Evolutionary conservation across 2,113 vertebrate species (phyloP), one percentile per base, ranked within the genome.

Genomic region (Burhinus bistriatus): DNA sequence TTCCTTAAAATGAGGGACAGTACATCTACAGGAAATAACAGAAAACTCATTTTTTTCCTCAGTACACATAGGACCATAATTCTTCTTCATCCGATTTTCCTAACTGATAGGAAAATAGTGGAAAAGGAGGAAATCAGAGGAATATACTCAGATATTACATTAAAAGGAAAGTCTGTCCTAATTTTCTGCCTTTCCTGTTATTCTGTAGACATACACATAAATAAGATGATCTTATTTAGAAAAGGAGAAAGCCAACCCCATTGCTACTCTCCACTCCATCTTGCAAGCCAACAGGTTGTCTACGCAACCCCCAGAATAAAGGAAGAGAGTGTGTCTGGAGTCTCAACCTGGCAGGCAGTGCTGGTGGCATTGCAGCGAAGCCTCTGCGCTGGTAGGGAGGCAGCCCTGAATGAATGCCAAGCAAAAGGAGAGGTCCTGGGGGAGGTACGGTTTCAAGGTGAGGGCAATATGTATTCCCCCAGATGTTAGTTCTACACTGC

Each of bases 261-360:
- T 70, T 75, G 6, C 12, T 34, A 64, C 66, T 69, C 90, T 66
- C 16, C 17, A 11, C 57, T 71, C n/a, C 42, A n/a, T 11, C 75
- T 68, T 88, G 55, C 79, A 72, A 68, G 8, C 5, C 25, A 51
- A 44, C 6, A 19, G 23, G 14, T 40, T 58, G 7, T 30, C 30
- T 20, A 70, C 49, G 30, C 15, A n/a, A 16, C 12, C 5, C 16
- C 20, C 3, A 40, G 34, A 52, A 65, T 5, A 68, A 36, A 45
- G 0, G 1, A 61, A 57, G 38, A 65, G 1, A 0, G 0, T 9
- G 9, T 12, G 23, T 79, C 16, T 51, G 61, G 21, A 76, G 14
- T 29, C 47, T 79, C 32, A 81, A 4, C 1, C 1, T 7, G 34
- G 16, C 40, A 52, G 16, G 32, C 36, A 38, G 32, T 6, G 16